Percentiles rank a stretch among this genome's conserved stretches.
Conservation (phyloP, 53 echinoderm and acorn worm genomes). For the Arbacia lixula region DNA sequence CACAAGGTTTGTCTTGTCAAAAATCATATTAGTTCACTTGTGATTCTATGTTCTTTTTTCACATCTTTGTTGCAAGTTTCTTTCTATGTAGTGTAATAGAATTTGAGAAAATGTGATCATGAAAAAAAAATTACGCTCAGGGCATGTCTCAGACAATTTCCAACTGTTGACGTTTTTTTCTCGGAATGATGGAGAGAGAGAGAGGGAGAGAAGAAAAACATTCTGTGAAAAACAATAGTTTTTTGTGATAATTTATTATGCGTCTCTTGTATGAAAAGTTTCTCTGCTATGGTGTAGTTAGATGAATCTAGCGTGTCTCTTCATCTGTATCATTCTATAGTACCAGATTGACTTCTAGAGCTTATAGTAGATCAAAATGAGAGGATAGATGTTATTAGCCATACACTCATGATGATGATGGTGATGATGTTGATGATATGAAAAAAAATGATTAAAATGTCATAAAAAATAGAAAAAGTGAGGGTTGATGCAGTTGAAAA, state of each 20-base stretch:
- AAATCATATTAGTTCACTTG: too few species aligned
- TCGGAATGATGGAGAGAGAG: slow-evolving; percentile 40
- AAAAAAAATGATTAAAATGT: slow-evolving; percentile 44
- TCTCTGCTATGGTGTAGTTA: slow-evolving; percentile 36
- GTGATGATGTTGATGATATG: slow-evolving; percentile 44
- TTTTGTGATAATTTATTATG: slow-evolving; percentile 64
- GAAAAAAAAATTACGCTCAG: slow-evolving; percentile 45
- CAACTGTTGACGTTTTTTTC: slow-evolving; percentile 47
- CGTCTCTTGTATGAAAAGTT: slow-evolving; percentile 41
- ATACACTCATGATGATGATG: slow-evolving; percentile 36
- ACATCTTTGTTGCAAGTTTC: slow-evolving; percentile 15
- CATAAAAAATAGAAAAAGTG: slow-evolving; percentile 67
- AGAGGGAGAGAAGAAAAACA: slow-evolving; percentile 34
- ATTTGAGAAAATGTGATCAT: slow-evolving; percentile 36
- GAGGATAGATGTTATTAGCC: slow-evolving; percentile 45
- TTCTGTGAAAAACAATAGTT: slow-evolving; percentile 17
- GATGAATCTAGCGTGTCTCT: neutral
- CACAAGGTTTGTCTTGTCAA: too few species aligned
- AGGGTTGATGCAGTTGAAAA: slow-evolving; percentile 87
- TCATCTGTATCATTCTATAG: slow-evolving; percentile 31
- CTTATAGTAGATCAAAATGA: slow-evolving; percentile 37
- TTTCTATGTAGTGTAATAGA: slow-evolving; percentile 19
- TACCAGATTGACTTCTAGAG: slow-evolving; percentile 35
- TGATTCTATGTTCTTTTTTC: neutral
- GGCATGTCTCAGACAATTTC: slow-evolving; percentile 31